phyloP scores from a whole-genome alignment of 2,888 invertebrate genomes.

The Micoletzkya japonica region DNA sequence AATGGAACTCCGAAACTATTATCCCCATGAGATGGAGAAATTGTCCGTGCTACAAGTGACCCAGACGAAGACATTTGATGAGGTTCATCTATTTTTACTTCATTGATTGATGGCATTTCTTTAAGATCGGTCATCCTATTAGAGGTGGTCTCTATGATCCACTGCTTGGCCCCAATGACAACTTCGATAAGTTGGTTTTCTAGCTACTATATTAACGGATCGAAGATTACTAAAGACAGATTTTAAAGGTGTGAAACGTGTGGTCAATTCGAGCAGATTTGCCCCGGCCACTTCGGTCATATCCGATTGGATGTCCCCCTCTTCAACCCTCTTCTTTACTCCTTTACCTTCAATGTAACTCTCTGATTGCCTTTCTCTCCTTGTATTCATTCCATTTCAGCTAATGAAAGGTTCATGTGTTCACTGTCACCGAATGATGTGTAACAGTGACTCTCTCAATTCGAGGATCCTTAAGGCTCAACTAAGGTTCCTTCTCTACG shows the following conservation, averaged over 20 bases:
- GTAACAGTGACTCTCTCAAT: slow-evolving; percentile 38
- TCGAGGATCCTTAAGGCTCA: slow-evolving; percentile 74
- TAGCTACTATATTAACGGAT: no score
- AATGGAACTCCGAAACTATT: slow-evolving; percentile 53
- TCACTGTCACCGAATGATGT: slow-evolving; percentile 65
- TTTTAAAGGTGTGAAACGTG: slow-evolving; percentile 51
- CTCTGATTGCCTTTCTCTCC: not conserved
- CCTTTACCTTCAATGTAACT: slow-evolving; percentile 73
- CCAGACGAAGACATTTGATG: slow-evolving; percentile 61
- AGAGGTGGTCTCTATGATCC: slow-evolving; percentile 87
- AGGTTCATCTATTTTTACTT: slow-evolving; percentile 35
- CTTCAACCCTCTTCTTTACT: slow-evolving; percentile 86
- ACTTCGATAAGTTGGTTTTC: slow-evolving; percentile 30
- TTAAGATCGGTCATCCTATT: slow-evolving; percentile 58
- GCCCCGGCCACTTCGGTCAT: slow-evolving; percentile 86
- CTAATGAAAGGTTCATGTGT: slow-evolving; percentile 67
- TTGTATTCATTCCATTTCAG: slow-evolving; percentile 46
- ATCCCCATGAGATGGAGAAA: slow-evolving; percentile 56
- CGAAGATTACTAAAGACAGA: not conserved
- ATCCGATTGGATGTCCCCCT: slow-evolving; percentile 86
- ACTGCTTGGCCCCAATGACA: slow-evolving; percentile 73
- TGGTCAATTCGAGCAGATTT: slow-evolving; percentile 43
- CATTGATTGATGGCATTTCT: not conserved
- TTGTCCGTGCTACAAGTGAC: slow-evolving; percentile 55
- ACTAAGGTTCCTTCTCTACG: slow-evolving; percentile 62